A percentile compares a stretch with the other conserved stretches of the same genome.
Evolutionary conservation across 2,113 vertebrate species (phyloP).

Genomic region (Amphiprion percula): DNA sequence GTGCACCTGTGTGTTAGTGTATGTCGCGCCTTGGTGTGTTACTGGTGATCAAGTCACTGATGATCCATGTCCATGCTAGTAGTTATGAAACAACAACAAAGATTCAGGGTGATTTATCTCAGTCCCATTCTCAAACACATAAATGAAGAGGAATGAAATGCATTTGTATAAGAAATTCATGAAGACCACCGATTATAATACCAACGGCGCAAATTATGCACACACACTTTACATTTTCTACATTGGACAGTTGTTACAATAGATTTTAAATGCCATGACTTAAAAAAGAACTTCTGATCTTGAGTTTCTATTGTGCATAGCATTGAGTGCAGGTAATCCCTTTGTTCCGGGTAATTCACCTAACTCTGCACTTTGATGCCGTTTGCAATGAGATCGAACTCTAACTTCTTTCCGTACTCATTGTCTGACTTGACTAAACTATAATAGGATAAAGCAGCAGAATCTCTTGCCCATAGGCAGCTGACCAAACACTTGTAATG

Average conservation of each 20-base stretch:
- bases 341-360: constrained; percentile 48
- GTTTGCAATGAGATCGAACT: constrained; percentile 40
- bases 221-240: constrained; percentile 11
- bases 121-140: constrained; percentile 12
- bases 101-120: constrained; percentile 31
- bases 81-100: constrained; percentile 48
- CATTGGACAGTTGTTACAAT: constrained; percentile 9
- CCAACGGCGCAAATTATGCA: neutral
- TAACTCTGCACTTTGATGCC: constrained; percentile 38
- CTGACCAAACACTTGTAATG: constrained; percentile 56
- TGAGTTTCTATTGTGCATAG: constrained; percentile 14
- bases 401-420: constrained; percentile 14
- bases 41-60: constrained; percentile 18
- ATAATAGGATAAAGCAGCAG: constrained; percentile 25
- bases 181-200: constrained; percentile 25
- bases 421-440: constrained; percentile 28
- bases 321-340: constrained; percentile 30
- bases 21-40: neutral
- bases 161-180: constrained; percentile 40
- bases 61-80: constrained; percentile 34
- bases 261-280: constrained; percentile 20
- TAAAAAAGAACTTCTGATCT: constrained; percentile 28
- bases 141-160: constrained; percentile 23
- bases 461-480: constrained; percentile 26
- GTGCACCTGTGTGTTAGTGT: constrained; percentile 3